Percentiles rank a stretch among this genome's conserved stretches.
Evolutionary conservation across 2,888 invertebrate genomes (phyloP).

Genomic region (Coenonympha glycerion): DNA sequence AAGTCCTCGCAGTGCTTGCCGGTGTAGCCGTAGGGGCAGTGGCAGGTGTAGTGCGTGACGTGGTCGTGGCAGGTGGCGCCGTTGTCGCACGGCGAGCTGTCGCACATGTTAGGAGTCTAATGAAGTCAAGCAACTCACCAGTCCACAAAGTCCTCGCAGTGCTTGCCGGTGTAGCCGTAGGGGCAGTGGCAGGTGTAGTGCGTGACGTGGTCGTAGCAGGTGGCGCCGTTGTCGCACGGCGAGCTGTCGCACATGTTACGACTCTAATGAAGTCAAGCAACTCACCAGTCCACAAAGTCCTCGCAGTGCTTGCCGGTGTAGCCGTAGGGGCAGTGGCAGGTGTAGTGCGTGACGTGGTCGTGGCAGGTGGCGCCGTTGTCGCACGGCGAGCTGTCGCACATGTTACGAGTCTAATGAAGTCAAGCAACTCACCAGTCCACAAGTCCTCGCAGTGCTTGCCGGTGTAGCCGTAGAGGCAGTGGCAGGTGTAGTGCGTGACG

Average conservation of each 20-base stretch:
- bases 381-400: slow-evolving; percentile 88
- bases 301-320: slow-evolving; percentile 97
- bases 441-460: too few species aligned
- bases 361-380: slow-evolving; percentile 91
- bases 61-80: too few species aligned
- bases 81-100: slow-evolving; percentile 92
- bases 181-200: slow-evolving; percentile 94
- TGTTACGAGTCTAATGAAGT: slow-evolving; percentile 28
- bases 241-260: slow-evolving; percentile 95
- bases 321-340: slow-evolving; percentile 89
- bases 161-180: slow-evolving; percentile 90
- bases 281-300: slow-evolving; percentile 89
- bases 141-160: slow-evolving; percentile 89
- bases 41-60: slow-evolving; percentile 89
- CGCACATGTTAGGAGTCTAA: slow-evolving; percentile 97
- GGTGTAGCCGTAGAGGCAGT: too few species aligned
- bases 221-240: slow-evolving; percentile 93
- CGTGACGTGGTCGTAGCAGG: too few species aligned
- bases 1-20: slow-evolving; percentile 90
- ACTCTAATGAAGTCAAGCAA: too few species aligned
- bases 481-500: too few species aligned
- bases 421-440: too few species aligned
- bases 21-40: slow-evolving; percentile 91
- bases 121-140: slow-evolving; percentile 79
- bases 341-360: slow-evolving; percentile 90